A percentile compares a stretch with the other conserved stretches of the same genome.
Conservation (phyloP, 2,113 vertebrate species). For the Delphinus delphis region DNA sequence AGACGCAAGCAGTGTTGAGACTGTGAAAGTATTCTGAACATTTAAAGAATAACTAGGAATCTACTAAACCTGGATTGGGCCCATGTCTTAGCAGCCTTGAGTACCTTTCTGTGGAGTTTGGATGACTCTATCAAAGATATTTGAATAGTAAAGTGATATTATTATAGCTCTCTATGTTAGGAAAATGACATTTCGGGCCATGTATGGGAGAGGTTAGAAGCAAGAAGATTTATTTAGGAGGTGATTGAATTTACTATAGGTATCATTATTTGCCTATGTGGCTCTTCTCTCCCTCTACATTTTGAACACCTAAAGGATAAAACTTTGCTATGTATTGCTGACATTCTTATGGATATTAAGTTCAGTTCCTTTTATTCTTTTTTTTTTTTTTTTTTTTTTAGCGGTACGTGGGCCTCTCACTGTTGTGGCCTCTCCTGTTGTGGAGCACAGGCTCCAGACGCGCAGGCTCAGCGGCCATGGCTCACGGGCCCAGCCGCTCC, state of each 20-base stretch:
- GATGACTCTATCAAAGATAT: not conserved
- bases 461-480: too few species aligned
- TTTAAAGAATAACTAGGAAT: not conserved
- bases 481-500: too few species aligned
- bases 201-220: not conserved
- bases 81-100: not conserved
- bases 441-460: too few species aligned
- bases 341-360: not conserved
- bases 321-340: not conserved
- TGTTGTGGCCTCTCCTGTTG: too few species aligned
- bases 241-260: not conserved
- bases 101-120: not conserved
- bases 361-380: not conserved
- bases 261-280: not conserved
- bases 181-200: not conserved
- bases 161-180: not conserved
- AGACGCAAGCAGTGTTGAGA: not conserved
- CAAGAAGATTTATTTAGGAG: not conserved
- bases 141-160: not conserved
- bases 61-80: not conserved
- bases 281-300: not conserved
- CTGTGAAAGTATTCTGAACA: not conserved
- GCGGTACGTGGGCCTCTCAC: too few species aligned
- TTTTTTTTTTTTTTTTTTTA: not conserved
- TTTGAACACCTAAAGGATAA: not conserved